phyloP scores from a whole-genome alignment of 1,140 invertebrate species.

The Bombus polaris region DNA sequence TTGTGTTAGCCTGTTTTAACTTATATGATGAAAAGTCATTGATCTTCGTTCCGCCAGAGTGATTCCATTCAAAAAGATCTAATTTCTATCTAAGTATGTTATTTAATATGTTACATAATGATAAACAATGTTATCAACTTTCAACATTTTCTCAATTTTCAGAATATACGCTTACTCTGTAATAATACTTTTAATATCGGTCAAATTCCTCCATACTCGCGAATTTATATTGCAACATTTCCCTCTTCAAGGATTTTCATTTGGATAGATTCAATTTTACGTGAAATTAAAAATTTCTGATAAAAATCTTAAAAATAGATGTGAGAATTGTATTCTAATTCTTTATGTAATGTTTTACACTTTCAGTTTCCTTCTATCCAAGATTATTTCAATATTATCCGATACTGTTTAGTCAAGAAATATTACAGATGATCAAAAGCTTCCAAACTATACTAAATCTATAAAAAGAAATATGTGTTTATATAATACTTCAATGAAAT shows the following conservation, averaged over 20 bases:
- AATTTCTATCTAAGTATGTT: background rate
- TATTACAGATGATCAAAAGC: background rate
- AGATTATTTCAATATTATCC: too few relatives aligned
- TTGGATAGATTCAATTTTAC: background rate
- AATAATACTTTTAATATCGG: background rate
- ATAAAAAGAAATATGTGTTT: background rate
- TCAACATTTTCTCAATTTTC: background rate
- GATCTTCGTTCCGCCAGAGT: background rate
- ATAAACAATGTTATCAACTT: background rate
- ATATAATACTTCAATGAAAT: background rate
- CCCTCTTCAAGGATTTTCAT: background rate
- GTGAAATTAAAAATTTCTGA: background rate
- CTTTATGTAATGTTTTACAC: background rate
- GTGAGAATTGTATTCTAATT: background rate
- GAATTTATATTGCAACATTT: background rate
- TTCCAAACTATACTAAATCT: background rate
- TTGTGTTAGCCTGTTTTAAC: background rate
- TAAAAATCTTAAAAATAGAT: background rate
- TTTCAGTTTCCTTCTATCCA: background rate
- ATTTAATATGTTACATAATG: background rate
- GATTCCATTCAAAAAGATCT: conserved; percentile 1
- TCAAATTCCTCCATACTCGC: background rate
- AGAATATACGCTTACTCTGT: conserved; percentile 18
- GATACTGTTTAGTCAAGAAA: background rate
- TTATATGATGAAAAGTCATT: conserved; percentile 2